A percentile compares a stretch with the other conserved stretches of the same genome.
phyloP scores from a whole-genome alignment of 2,113 vertebrate species.

The Syrmaticus mikado region DNA sequence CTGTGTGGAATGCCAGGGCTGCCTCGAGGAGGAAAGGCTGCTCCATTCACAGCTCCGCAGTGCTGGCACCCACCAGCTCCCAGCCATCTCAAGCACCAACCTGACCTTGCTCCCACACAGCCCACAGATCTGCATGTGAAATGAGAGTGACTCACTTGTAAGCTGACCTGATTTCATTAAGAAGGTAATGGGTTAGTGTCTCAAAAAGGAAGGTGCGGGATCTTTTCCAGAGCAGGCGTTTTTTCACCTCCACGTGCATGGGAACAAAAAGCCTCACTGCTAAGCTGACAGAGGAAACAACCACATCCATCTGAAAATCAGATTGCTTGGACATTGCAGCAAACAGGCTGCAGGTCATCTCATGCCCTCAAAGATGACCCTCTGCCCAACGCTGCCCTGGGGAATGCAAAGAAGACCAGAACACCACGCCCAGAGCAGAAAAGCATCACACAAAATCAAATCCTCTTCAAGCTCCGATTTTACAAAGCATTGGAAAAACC shows the following conservation, averaged over 20 bases:
- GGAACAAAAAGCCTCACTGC: background rate
- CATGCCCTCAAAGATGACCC: background rate
- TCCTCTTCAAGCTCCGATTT: background rate
- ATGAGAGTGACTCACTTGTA: background rate
- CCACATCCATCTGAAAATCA: background rate
- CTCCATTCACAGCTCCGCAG: background rate
- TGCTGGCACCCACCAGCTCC: background rate
- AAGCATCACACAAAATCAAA: rapidly evolving
- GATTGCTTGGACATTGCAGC: background rate
- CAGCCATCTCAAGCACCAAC: background rate
- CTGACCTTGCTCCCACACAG: background rate
- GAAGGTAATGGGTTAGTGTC: background rate
- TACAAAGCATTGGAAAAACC: background rate
- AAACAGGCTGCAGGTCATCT: background rate
- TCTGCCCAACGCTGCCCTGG: background rate
- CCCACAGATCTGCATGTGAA: background rate
- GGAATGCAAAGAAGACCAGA: background rate
- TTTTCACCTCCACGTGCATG: background rate
- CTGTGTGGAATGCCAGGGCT: background rate
- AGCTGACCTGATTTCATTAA: background rate
- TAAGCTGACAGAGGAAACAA: background rate
- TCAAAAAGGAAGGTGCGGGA: background rate
- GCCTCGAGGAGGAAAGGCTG: background rate
- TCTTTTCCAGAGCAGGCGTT: background rate
- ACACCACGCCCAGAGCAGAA: background rate